Conservation (phyloP, 2,888 invertebrate genomes). For the Harpalus rufipes region DNA sequence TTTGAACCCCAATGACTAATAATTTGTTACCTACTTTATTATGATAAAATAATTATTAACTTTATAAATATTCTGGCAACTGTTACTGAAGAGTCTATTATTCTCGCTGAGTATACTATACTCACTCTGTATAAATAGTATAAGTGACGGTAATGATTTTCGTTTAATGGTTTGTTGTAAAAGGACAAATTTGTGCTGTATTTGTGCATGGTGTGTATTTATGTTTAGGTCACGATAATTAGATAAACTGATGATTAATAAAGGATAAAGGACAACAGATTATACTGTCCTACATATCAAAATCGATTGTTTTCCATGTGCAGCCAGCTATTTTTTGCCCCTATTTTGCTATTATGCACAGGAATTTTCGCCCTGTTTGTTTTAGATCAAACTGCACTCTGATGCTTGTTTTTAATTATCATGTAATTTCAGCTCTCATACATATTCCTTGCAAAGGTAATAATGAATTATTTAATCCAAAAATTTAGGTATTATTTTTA, state of each 20-base stretch:
- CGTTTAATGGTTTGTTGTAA: neutral
- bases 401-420: neutral
- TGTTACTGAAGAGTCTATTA: neutral
- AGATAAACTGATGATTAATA: conserved; percentile 11
- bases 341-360: conserved; percentile 15
- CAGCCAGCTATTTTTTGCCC: conserved; percentile 21
- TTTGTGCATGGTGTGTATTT: conserved; percentile 10
- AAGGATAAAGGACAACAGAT: conserved; percentile 21
- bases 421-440: neutral
- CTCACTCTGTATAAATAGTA: neutral
- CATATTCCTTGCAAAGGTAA: neutral
- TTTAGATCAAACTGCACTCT: conserved; percentile 13
- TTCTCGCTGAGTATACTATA: neutral
- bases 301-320: conserved; percentile 29
- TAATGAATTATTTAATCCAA: no score
- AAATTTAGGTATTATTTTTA: no score
- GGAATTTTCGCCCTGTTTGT: conserved; percentile 10
- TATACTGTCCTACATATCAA: conserved; percentile 35
- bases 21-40: conserved; percentile 1
- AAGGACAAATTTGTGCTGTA: conserved; percentile 5
- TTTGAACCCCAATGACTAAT: neutral
- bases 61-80: neutral
- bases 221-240: conserved; percentile 28
- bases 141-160: neutral
- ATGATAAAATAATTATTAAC: conserved; percentile 1